Conservation (phyloP, 2,797 vertebrate genomes). For the Synaphobranchus kaupii region DNA sequence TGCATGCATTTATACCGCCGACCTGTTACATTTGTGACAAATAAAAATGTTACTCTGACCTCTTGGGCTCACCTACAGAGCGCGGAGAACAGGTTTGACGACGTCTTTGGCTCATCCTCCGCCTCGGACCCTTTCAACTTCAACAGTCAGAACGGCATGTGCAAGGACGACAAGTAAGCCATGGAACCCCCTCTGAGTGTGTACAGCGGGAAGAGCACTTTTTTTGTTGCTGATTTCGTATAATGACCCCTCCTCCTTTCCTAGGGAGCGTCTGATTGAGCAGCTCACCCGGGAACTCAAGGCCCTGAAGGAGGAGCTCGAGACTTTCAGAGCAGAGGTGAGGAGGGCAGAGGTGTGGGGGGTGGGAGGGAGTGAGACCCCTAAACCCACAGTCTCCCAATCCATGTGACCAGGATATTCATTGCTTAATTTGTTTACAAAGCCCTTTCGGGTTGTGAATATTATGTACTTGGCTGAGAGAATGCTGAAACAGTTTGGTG, state of each 20-base stretch:
- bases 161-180: conserved; percentile 90
- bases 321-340: conserved; percentile 88
- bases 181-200: background rate
- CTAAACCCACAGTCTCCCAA: background rate
- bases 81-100: conserved; percentile 91
- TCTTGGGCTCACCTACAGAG: conserved; percentile 62
- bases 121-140: conserved; percentile 94
- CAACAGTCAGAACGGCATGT: conserved; percentile 94
- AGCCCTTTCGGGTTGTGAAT: too few species aligned
- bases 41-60: background rate
- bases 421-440: background rate
- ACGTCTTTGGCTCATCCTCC: conserved; percentile 91
- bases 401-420: background rate
- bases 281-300: conserved; percentile 86
- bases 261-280: conserved; percentile 88
- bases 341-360: background rate
- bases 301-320: conserved; percentile 86
- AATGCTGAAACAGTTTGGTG: too few species aligned
- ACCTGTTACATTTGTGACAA: background rate
- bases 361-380: background rate
- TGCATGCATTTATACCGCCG: too few species aligned
- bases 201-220: background rate
- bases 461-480: too few species aligned
- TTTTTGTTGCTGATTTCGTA: background rate
- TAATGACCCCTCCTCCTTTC: conserved; percentile 8